Conservation (phyloP, 2,113 vertebrate genomes). For the Salvelinus fontinalis region DNA sequence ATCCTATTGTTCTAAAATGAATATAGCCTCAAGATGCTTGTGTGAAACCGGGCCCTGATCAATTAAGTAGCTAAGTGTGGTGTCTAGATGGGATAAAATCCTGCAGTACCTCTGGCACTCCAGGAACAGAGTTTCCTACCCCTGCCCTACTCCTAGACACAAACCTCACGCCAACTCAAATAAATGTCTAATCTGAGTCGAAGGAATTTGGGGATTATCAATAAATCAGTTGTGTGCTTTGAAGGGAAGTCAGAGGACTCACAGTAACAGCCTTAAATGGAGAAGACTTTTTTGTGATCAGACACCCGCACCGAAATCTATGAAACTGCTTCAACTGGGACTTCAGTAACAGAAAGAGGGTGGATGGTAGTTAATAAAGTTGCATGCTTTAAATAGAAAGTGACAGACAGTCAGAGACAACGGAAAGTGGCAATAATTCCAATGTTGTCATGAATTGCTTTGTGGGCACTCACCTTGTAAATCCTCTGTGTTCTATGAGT, state of each 20-base stretch:
- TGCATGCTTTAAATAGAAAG: neutral
- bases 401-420: neutral
- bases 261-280: conserved; percentile 52
- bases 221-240: conserved; percentile 37
- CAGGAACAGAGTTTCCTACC: no score
- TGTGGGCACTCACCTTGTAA: neutral
- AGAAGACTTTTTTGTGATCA: conserved; percentile 12
- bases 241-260: conserved; percentile 20
- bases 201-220: conserved; percentile 56
- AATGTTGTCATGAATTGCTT: neutral
- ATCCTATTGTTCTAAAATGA: no score
- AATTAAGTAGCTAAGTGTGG: no score
- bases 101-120: no score
- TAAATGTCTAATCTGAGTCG: conserved; percentile 49
- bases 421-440: neutral
- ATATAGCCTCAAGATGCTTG: no score
- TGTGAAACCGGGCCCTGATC: no score
- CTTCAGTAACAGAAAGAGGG: neutral
- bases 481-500: neutral
- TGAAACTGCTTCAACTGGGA: conserved; percentile 14
- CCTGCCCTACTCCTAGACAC: conserved; percentile 6
- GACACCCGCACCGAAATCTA: neutral
- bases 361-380: neutral
- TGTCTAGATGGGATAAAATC: no score
- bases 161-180: conserved; percentile 43